Evolutionary conservation across 2,797 vertebrate genomes (phyloP), one percentile per base, ranked within the genome.

Genomic region (Onychomys torridus): DNA sequence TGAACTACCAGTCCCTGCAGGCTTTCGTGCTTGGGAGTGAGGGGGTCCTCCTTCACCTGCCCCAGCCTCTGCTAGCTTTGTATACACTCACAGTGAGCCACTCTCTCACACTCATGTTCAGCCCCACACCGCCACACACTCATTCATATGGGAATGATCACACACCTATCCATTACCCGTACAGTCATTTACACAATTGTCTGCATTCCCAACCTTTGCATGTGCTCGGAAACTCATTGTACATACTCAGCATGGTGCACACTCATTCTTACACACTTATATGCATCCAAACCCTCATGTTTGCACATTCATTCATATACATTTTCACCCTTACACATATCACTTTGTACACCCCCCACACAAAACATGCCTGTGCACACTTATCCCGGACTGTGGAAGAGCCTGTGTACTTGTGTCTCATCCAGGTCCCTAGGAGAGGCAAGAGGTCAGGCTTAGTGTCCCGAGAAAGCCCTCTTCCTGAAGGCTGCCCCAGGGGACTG

Each of bases 321-420:
- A 5, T n/a, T 6, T 19, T 40, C 6, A 6, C 16, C 0, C 57
- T 5, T 49, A 21, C 1, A 0, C 0, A 11, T 6, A 19, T 84
- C 21, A n/a, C 69, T 88, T 43, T 23, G 49, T 2, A 4, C 25
- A 0, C 37, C 52, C 57, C 32, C 2, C 0, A 0, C 1, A 23
- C 1, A 1, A 57, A 46, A 65, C 69, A 32, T 11, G 34, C 63
- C 63, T 40, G 27, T 61, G n/a, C 55, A 37, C 29, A 49, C 79
- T 37, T 29, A 13, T 43, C 81, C 65, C 29, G 69, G 95, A 69
- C 75, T 0, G 3, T 8, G 2, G 65, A 32, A 81, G 95, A 85
- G 32, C 55, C 81, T 5, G 0, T 29, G 86, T 37, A 37, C 27
- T 37, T 34, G 43, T 10, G 71, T 21, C 59, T 49, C n/a, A 2